Evolutionary conservation across 1,140 invertebrate species (phyloP).

Genomic region (Maniola jurtina): DNA sequence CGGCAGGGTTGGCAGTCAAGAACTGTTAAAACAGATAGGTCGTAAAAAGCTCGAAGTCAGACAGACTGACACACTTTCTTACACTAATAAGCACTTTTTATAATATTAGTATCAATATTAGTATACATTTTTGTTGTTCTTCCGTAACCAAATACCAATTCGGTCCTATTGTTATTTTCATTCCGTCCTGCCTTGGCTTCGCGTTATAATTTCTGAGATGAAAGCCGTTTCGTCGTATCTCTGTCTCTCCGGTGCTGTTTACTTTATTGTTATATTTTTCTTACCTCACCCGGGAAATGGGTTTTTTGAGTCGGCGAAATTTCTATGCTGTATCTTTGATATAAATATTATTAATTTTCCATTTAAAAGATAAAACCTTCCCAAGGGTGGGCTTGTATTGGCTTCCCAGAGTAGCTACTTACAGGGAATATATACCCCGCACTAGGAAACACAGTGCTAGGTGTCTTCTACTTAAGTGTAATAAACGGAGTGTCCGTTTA

Average conservation of each 20-base stretch:
- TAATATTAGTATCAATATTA: neutral
- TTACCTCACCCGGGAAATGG: neutral
- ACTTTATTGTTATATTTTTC: slow-evolving; percentile 23
- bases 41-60: too few species aligned
- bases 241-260: slow-evolving; percentile 11
- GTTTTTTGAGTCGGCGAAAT: slow-evolving; percentile 5
- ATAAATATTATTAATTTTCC: neutral
- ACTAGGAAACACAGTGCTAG: too few species aligned
- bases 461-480: too few species aligned
- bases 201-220: slow-evolving; percentile 34
- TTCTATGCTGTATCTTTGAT: neutral
- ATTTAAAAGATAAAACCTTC: neutral
- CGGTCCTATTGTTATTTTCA: slow-evolving; percentile 31
- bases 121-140: slow-evolving; percentile 22
- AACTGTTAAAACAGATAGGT: too few species aligned
- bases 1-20: too few species aligned
- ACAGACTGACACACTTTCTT: too few species aligned
- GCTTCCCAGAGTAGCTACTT: too few species aligned
- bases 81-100: too few species aligned
- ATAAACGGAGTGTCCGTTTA: too few species aligned
- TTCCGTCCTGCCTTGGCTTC: slow-evolving; percentile 25
- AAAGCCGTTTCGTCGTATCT: slow-evolving; percentile 20
- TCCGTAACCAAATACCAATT: slow-evolving; percentile 29
- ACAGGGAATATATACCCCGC: too few species aligned
- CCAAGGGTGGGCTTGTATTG: too few species aligned